A percentile compares a stretch with the other conserved stretches of the same genome.
These are phyloP conservation scores for Stomatorhinus ivindoensis DNA, from an alignment of 2,113 vertebrate genomes.

Conservation along the genomic window DNA sequence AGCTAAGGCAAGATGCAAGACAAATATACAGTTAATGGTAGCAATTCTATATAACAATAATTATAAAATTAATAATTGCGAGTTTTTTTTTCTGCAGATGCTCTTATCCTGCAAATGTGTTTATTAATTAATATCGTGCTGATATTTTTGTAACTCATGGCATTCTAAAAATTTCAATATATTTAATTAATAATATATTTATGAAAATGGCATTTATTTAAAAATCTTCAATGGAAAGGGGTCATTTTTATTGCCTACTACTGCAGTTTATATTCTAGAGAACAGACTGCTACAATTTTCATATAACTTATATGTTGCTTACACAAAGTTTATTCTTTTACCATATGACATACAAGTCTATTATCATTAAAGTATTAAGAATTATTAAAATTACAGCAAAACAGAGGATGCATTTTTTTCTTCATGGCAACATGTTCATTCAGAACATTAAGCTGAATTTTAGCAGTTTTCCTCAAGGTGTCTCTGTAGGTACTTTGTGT, in stretches of 20 bases:
- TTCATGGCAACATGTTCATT: neutral
- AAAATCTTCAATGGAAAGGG: neutral
- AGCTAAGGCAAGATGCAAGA: neutral
- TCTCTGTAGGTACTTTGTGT: neutral
- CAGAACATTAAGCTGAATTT: neutral
- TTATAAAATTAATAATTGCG: neutral
- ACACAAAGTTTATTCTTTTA: neutral
- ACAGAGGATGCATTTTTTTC: neutral
- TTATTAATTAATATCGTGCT: neutral
- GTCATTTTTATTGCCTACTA: neutral
- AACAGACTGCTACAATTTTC: neutral
- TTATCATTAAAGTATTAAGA: neutral
- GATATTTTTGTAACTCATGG: neutral
- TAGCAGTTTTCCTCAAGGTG: neutral
- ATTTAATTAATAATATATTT: neutral
- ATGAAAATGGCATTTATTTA: neutral
- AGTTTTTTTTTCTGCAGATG: neutral
- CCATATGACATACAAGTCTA: neutral
- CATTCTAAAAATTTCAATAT: neutral
- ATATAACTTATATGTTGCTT: neutral
- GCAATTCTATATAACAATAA: neutral
- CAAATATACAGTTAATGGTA: neutral
- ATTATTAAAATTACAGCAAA: neutral
- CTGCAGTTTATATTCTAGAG: neutral
- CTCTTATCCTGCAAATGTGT: neutral